These are phyloP conservation scores for Coregonus suidteri DNA, from an alignment of 2,797 vertebrate genomes.

Conservation along the genomic window DNA sequence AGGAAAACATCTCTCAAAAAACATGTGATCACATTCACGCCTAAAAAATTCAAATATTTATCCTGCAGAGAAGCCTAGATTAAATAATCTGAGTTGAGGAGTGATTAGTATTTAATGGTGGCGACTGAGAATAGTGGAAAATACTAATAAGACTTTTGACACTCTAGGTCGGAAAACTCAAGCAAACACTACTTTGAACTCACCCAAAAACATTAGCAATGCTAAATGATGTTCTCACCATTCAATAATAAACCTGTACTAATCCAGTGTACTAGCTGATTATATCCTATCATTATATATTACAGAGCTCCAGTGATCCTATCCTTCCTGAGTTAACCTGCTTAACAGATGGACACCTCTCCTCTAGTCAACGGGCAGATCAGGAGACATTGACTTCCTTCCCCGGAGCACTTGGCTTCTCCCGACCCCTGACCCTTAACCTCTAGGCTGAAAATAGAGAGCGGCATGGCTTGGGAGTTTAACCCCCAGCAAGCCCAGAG, in stretches of 20 bases:
- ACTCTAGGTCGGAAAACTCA: not conserved
- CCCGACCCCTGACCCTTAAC: conserved; percentile 71
- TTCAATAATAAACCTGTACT: not conserved
- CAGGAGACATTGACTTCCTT: conserved; percentile 67
- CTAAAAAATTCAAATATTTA: conserved; percentile 74
- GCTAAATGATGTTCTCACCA: not conserved
- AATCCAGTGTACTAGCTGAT: not conserved
- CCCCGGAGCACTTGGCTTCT: conserved; percentile 71
- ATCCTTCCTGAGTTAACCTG: conserved; percentile 28
- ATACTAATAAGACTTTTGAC: conserved; percentile 7
- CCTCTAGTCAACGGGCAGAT: conserved; percentile 18
- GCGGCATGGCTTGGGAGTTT: conserved; percentile 59
- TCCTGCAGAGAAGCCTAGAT: conserved; percentile 27
- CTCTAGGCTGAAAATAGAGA: conserved; percentile 66
- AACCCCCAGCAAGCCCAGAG: conserved; percentile 53
- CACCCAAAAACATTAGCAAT: not conserved
- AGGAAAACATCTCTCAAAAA: conserved; percentile 57
- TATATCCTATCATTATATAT: not conserved
- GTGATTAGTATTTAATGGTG: not conserved
- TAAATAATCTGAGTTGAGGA: conserved; percentile 38
- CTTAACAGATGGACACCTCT: conserved; percentile 54
- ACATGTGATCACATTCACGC: conserved; percentile 47
- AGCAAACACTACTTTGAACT: not conserved
- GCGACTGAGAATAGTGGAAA: conserved; percentile 33
- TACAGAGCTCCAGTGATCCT: not conserved